A percentile compares a stretch with the other conserved stretches of the same genome.
Evolutionary conservation across 2,888 invertebrate species (phyloP).

Genomic region (Cyclophora albipunctata): DNA sequence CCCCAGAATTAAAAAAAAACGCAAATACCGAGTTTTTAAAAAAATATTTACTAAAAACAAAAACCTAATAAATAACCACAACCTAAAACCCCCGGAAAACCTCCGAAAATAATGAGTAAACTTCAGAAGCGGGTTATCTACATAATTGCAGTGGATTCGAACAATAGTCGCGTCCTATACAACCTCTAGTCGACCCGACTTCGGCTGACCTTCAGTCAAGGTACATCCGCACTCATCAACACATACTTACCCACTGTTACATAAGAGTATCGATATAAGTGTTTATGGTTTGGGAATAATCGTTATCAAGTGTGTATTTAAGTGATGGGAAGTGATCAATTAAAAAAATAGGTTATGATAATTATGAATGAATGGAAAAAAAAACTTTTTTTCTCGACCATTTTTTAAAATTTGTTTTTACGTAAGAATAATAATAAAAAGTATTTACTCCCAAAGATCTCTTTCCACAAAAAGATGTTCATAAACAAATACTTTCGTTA

Average conservation of each 20-base stretch:
- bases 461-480: too few species aligned
- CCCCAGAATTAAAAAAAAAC: neutral
- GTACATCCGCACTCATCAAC: constrained; percentile 57
- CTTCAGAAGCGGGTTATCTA: constrained; percentile 38
- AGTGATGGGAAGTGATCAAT: neutral
- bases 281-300: neutral
- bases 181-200: constrained; percentile 53
- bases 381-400: too few species aligned
- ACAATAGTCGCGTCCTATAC: constrained; percentile 51
- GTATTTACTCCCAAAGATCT: too few species aligned
- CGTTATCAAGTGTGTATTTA: neutral
- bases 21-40: neutral
- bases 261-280: neutral
- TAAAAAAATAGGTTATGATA: too few species aligned
- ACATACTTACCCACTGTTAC: neutral
- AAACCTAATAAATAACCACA: neutral
- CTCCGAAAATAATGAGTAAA: constrained; percentile 42
- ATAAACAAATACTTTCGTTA: too few species aligned
- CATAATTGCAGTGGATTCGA: constrained; percentile 46
- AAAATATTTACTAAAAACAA: constrained; percentile 3
- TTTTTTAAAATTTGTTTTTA: too few species aligned
- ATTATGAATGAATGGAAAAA: neutral
- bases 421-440: too few species aligned
- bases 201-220: constrained; percentile 58
- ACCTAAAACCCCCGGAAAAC: constrained; percentile 41